Base-by-base conservation (phyloP, 2,888 invertebrate genomes). In the Macrophya alboannulata region DNA sequence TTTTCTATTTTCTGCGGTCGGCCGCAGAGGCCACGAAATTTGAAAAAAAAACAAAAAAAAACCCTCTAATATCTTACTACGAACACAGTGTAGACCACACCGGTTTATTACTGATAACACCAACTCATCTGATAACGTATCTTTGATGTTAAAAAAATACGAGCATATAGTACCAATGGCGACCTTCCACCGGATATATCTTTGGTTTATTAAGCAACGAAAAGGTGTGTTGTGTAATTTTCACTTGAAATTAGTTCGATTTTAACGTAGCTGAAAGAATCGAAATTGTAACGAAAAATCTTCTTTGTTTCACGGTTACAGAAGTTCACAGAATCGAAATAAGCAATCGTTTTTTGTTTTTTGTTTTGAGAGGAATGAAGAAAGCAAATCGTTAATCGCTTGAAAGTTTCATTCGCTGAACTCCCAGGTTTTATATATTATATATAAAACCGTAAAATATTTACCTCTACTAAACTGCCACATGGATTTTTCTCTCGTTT, bases 71-170 rank as follows among this genome's bases (percentile, higher is more conserved):
- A 62, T 62, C 25, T 74, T 74, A 74, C 72, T n/a, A 21, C 45
- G 45, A 74, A 74, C 45, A 25, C 43, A 74, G 45, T 74, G 43
- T 74, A 40, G 21, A 74, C 9, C 45, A n/a, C 43, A 74, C n/a
- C 21, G 72, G 72, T 74, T n/a, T 74, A 45, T 74, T 74, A n/a
- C 72, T 43, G 72, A 45, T 74, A 74, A 74, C 72, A 25, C 72
- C 37, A 74, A 74, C 72, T 45, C 45, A 43, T 43, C 72, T 74
- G 72, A 74, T 74, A 74, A 74, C 72, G 72, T 74, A 74, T 74
- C 72, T 74, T 74, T 45, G n/a, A 17, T 21, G 72, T 74, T 45
- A 25, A 45, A 74, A 74, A 74, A 45, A 74, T 21, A 74, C 72
- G 21, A 72, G 72, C 72, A 2, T 9, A 74, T 9, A 74, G 21